Percentiles rank a stretch among this genome's conserved stretches.
Conservation (phyloP, 2,113 vertebrate species). For the Candoia aspera region DNA sequence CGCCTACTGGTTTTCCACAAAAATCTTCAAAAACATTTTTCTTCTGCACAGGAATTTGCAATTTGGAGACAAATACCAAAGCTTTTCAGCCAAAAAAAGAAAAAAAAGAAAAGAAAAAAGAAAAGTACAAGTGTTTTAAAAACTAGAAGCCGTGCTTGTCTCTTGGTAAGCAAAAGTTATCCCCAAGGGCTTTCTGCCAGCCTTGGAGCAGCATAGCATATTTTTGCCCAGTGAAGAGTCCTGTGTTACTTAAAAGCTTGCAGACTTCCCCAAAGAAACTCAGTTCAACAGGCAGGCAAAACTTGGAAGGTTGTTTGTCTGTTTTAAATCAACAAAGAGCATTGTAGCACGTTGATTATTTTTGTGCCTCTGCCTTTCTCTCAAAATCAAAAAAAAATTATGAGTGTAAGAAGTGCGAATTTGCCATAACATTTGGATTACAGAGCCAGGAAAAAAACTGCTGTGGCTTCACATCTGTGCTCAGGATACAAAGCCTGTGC, state of each 20-base stretch:
- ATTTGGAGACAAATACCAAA: background rate
- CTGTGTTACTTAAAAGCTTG: background rate
- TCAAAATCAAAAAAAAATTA: too few species aligned
- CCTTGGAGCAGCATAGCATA: background rate
- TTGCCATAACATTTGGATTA: too few species aligned
- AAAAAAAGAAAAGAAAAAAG: too few species aligned
- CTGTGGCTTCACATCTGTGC: too few species aligned
- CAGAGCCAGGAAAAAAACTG: too few species aligned
- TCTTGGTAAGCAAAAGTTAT: background rate
- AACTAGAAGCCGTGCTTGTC: background rate
- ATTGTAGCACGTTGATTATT: background rate
- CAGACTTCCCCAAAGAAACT: background rate
- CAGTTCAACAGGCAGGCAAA: background rate
- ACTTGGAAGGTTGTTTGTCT: background rate
- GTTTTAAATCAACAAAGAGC: background rate
- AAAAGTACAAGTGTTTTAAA: background rate
- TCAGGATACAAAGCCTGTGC: too few species aligned
- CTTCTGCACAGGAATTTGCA: conserved; percentile 3
- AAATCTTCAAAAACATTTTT: conserved; percentile 19
- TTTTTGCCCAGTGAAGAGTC: background rate
- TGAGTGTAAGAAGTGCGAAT: too few species aligned
- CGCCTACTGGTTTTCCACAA: background rate
- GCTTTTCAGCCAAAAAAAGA: background rate
- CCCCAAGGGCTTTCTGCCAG: background rate
- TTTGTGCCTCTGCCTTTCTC: too few species aligned